Conservation (phyloP, 1,140 invertebrate genomes). For the Aleiodes sp. region DNA sequence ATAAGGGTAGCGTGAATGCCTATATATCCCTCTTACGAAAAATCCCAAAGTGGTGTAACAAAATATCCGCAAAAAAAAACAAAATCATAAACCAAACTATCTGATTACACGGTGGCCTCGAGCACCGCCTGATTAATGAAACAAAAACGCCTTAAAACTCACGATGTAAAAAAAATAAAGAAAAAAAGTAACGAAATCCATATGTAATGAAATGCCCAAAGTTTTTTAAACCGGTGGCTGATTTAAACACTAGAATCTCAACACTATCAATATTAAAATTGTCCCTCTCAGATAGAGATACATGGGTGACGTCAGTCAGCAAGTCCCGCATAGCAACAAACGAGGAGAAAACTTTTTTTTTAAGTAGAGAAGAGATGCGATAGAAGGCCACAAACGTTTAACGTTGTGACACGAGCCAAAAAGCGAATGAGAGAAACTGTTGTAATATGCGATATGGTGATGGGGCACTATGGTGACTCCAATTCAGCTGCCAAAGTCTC, state of each 20-base stretch:
- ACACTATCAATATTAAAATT: constrained; percentile 58
- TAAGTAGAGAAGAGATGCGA: constrained; percentile 43
- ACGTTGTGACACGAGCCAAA: constrained; percentile 34
- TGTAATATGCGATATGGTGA: constrained; percentile 12
- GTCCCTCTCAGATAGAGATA: constrained; percentile 45
- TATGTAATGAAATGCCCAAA: not conserved
- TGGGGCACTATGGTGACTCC: constrained; percentile 3
- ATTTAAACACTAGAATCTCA: not conserved
- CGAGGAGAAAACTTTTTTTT: constrained; percentile 33
- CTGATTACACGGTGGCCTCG: not conserved
- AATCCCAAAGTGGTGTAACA: not conserved
- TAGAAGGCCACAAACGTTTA: no score
- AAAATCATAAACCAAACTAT: not conserved
- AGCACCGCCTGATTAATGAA: not conserved
- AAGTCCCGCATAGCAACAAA: constrained; percentile 59
- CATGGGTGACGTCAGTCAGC: constrained; percentile 53
- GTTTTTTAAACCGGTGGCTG: not conserved
- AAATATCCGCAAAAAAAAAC: no score
- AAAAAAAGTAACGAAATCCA: no score
- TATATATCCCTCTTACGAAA: not conserved
- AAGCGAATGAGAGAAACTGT: not conserved
- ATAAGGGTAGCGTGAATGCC: not conserved
- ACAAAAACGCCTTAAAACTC: not conserved
- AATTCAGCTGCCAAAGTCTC: constrained; percentile 1
- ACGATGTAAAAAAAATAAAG: no score